These are phyloP conservation scores for Psilopsiagon aymara DNA, from an alignment of 2,113 vertebrate genomes.

Conservation along the genomic window DNA sequence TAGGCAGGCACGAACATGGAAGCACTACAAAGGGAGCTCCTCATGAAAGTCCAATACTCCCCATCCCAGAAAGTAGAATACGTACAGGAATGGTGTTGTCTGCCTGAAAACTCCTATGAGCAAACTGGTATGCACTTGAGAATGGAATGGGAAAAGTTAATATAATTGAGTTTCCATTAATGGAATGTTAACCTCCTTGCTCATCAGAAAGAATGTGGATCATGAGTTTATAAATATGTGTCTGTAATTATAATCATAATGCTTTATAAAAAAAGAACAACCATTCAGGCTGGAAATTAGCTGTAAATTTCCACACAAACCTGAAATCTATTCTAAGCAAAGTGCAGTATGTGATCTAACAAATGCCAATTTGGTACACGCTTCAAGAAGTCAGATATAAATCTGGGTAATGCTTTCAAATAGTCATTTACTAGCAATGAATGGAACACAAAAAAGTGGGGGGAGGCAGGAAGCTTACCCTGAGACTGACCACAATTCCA, in stretches of 20 bases:
- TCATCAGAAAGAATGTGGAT: background rate
- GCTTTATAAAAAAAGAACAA: background rate
- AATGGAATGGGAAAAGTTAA: background rate
- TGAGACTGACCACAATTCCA: background rate
- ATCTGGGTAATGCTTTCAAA: background rate
- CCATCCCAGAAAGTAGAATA: background rate
- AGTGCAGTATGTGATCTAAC: background rate
- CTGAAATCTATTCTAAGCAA: background rate
- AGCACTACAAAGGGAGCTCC: background rate
- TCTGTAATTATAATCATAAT: background rate
- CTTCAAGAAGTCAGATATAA: background rate
- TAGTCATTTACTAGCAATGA: background rate
- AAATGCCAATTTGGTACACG: background rate
- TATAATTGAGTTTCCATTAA: background rate
- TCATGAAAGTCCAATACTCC: background rate
- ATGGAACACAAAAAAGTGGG: background rate
- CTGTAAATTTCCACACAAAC: constrained; percentile 16
- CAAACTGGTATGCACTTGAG: background rate
- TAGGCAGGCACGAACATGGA: background rate
- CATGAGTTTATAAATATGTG: background rate
- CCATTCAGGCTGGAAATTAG: background rate
- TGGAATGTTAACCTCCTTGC: constrained; percentile 13
- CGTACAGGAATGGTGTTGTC: background rate
- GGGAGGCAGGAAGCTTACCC: background rate
- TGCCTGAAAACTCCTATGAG: background rate